A percentile compares a stretch with the other conserved stretches of the same genome.
These are phyloP conservation scores for Rhyacophila brunnea DNA, from an alignment of 1,140 invertebrate genomes.

Conservation along the genomic window DNA sequence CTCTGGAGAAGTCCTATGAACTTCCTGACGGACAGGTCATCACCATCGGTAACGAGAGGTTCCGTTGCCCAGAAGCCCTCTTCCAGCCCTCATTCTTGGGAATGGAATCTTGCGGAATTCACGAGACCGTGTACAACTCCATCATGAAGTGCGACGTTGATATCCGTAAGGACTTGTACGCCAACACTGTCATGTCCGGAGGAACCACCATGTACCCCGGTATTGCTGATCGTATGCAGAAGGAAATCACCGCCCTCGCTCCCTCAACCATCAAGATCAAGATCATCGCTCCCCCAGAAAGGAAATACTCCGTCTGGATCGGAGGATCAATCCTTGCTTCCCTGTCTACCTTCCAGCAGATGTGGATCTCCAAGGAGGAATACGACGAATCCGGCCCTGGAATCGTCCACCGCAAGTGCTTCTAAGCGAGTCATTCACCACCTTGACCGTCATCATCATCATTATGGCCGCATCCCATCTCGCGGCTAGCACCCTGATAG, in stretches of 20 bases:
- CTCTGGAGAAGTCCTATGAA: constrained; percentile 92
- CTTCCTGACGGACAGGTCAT: constrained; percentile 94
- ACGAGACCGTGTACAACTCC: constrained; percentile 94
- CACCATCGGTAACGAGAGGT: constrained; percentile 94
- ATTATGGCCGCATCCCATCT: constrained; percentile 78
- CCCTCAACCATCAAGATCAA: constrained; percentile 88
- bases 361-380: constrained; percentile 91
- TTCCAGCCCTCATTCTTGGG: constrained; percentile 95
- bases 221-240: constrained; percentile 84
- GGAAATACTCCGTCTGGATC: constrained; percentile 93
- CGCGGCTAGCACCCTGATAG: constrained; percentile 81
- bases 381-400: constrained; percentile 91
- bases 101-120: constrained; percentile 93
- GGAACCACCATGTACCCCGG: constrained; percentile 97
- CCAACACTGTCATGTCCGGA: constrained; percentile 93
- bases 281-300: constrained; percentile 90
- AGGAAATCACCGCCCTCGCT: constrained; percentile 83
- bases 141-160: constrained; percentile 97
- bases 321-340: constrained; percentile 84
- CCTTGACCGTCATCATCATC: constrained; percentile 93
- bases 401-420: constrained; percentile 92
- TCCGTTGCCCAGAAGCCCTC: constrained; percentile 95
- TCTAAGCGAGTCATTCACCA: constrained; percentile 83
- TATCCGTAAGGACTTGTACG: constrained; percentile 92
- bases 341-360: constrained; percentile 80